Percentiles rank a stretch among this genome's conserved stretches.
Evolutionary conservation across 1,140 invertebrate species (phyloP).

Genomic region (Brachionus paranguensis): DNA sequence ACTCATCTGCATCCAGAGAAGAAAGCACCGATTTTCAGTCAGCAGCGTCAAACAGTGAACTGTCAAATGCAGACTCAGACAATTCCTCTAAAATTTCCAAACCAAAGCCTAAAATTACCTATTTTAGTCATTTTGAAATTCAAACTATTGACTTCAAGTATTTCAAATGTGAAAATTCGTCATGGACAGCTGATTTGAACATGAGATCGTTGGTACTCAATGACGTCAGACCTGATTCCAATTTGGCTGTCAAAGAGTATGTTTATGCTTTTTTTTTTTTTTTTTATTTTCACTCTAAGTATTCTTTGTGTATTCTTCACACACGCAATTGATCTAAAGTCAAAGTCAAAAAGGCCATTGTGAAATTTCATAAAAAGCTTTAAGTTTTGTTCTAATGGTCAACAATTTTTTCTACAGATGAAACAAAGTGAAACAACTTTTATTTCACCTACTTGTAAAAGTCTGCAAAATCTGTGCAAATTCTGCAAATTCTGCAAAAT

Average conservation of each 20-base stretch:
- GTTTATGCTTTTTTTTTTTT: not conserved
- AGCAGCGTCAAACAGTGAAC: constrained; percentile 53
- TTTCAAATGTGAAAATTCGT: constrained; percentile 63
- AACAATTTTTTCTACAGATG: no score
- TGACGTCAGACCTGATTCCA: constrained; percentile 66
- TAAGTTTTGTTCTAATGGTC: no score
- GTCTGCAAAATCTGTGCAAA: no score
- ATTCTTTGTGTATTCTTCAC: no score
- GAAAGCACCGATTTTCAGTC: constrained; percentile 42
- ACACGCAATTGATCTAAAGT: no score
- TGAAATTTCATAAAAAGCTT: no score
- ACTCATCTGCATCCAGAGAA: not conserved
- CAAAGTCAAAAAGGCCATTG: no score
- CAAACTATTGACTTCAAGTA: constrained; percentile 61
- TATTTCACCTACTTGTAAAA: no score
- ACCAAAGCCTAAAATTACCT: not conserved
- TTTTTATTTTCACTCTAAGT: no score
- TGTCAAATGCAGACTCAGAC: constrained; percentile 60
- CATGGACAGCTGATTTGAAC: constrained; percentile 66
- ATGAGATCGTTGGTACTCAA: constrained; percentile 65
- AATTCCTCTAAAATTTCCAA: constrained; percentile 57
- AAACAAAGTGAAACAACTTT: no score
- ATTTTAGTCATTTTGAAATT: constrained; percentile 64
- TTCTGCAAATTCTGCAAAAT: no score
- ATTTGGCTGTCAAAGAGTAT: constrained; percentile 64